Percentiles rank a stretch among this genome's conserved stretches.
phyloP scores from a whole-genome alignment of 2,113 vertebrate genomes.

The Mobula birostris region DNA sequence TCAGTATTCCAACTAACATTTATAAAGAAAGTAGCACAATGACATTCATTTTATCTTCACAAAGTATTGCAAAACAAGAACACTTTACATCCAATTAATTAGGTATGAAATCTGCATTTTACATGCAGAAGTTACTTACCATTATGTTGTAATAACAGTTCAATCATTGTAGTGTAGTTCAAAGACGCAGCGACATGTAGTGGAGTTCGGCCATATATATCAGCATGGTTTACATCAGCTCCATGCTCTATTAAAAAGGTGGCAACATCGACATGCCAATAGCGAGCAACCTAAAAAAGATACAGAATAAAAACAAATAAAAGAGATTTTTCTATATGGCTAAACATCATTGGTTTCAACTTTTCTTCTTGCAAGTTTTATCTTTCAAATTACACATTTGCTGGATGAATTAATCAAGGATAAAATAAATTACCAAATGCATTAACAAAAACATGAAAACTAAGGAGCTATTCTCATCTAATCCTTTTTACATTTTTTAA shows the following conservation, averaged over 20 bases:
- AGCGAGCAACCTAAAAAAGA: slow-evolving; percentile 6
- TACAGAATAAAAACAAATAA: background rate
- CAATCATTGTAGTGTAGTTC: slow-evolving; percentile 15
- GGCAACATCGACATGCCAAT: slow-evolving; percentile 20
- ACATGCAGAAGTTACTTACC: background rate
- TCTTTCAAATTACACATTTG: background rate
- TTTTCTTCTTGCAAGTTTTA: background rate
- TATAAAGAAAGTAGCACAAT: background rate
- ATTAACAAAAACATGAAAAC: background rate
- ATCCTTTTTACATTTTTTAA: background rate
- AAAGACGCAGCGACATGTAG: slow-evolving; percentile 28
- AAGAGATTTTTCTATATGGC: background rate
- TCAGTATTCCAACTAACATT: too few species aligned
- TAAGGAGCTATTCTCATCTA: background rate
- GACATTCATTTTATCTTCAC: background rate
- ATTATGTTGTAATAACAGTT: background rate
- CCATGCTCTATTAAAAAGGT: slow-evolving; percentile 11
- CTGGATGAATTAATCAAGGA: background rate
- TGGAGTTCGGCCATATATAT: slow-evolving; percentile 26
- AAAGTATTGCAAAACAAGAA: background rate
- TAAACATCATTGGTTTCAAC: background rate
- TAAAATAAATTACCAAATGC: background rate
- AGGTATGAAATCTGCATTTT: background rate
- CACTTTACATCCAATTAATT: background rate
- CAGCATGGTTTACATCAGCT: background rate